A percentile compares a stretch with the other conserved stretches of the same genome.
These are phyloP conservation scores for Cyphomyrus plagiostoma DNA, from an alignment of 2,113 vertebrate species.

Conservation along the genomic window DNA sequence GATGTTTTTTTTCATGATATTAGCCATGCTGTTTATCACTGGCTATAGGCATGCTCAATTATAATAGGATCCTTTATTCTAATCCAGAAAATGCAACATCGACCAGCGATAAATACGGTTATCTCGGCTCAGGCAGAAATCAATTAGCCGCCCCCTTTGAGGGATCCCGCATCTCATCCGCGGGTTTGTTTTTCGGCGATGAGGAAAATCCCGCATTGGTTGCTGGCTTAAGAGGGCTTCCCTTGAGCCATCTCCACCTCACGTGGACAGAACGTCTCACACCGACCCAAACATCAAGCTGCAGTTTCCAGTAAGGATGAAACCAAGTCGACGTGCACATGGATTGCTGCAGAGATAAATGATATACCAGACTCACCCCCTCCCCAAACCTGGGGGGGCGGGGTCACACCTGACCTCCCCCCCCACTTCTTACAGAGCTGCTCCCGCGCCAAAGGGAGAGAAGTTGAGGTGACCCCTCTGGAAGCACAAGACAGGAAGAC, in stretches of 20 bases:
- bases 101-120: neutral
- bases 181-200: neutral
- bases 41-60: neutral
- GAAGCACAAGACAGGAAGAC: conserved; percentile 47
- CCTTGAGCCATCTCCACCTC: neutral
- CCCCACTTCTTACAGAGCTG: conserved; percentile 57
- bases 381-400: conserved; percentile 39
- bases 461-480: conserved; percentile 73
- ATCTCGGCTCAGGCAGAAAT: neutral
- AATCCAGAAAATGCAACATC: neutral
- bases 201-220: neutral
- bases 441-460: conserved; percentile 69
- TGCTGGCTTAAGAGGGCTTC: neutral
- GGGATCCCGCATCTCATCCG: neutral
- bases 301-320: conserved; percentile 45
- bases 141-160: neutral
- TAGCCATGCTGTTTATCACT: neutral
- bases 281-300: conserved; percentile 32
- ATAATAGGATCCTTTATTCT: neutral
- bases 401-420: conserved; percentile 23
- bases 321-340: neutral
- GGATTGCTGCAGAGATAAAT: neutral
- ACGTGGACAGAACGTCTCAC: neutral
- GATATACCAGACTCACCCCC: conserved; percentile 58
- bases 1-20: neutral